Evolutionary conservation across 2,797 vertebrate genomes (phyloP).

Genomic region (Oreochromis mossambicus): DNA sequence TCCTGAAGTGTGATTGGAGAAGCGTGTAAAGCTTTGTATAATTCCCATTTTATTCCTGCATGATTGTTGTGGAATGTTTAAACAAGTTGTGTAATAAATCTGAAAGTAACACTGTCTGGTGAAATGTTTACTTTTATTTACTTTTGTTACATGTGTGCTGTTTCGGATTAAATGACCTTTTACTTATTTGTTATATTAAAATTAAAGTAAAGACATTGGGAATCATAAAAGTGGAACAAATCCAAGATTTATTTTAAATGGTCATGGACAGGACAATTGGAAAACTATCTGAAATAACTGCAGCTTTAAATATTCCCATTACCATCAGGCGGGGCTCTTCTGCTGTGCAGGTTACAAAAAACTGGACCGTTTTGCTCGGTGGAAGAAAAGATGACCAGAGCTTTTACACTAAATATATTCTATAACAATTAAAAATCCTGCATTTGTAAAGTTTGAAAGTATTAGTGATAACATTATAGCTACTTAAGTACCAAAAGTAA

Average conservation of each 20-base stretch:
- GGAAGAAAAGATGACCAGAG: background rate
- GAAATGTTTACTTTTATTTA: background rate
- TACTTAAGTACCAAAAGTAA: background rate
- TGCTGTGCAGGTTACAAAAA: background rate
- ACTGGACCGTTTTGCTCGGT: background rate
- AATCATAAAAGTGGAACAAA: background rate
- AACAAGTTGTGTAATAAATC: conserved; percentile 73
- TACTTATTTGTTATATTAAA: background rate
- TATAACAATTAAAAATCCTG: background rate
- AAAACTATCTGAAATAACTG: background rate
- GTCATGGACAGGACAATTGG: background rate
- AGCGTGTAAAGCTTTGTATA: conserved; percentile 52
- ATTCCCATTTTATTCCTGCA: conserved; percentile 66
- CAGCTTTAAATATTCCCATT: background rate
- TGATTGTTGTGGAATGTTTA: conserved; percentile 75
- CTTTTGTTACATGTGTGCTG: background rate
- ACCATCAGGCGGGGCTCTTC: accelerated
- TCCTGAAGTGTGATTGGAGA: conserved; percentile 40
- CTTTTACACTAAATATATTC: background rate
- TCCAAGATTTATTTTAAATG: background rate
- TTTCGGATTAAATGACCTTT: background rate
- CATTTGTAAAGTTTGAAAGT: background rate
- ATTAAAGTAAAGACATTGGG: background rate
- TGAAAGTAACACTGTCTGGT: conserved; percentile 28
- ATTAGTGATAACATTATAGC: background rate